A percentile compares a stretch with the other conserved stretches of the same genome.
Evolutionary conservation across 2,797 vertebrate species (phyloP).

Genomic region (Chiloscyllium punctatum): DNA sequence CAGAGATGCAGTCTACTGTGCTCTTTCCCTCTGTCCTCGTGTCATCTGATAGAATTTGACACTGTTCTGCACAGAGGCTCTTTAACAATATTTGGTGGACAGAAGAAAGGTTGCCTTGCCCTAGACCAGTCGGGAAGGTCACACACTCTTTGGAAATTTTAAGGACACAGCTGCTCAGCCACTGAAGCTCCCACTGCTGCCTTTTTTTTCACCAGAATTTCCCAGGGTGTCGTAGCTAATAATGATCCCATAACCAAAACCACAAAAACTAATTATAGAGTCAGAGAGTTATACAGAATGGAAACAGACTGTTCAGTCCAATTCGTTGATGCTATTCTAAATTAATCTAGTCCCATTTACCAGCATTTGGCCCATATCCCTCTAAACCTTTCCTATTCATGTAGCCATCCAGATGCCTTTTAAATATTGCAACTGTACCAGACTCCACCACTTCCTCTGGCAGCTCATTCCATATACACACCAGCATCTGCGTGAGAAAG

Average conservation of each 20-base stretch:
- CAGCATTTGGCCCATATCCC: no score
- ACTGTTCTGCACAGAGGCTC: not conserved
- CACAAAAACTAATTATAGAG: not conserved
- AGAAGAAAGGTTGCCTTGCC: not conserved
- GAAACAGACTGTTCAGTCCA: no score
- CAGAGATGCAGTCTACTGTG: not conserved
- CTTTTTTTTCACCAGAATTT: no score
- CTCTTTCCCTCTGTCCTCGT: not conserved
- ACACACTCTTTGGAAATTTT: not conserved
- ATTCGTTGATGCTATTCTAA: no score
- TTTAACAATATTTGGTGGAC: not conserved
- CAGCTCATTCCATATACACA: no score
- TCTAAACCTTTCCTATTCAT: no score
- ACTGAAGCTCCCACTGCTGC: not conserved
- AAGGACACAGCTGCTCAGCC: not conserved
- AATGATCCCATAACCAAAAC: not conserved
- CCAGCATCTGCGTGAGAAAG: no score
- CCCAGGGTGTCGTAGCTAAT: not conserved
- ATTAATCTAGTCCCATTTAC: no score
- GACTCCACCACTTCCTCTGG: no score
- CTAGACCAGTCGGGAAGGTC: not conserved
- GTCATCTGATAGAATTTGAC: not conserved
- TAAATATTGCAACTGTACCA: no score
- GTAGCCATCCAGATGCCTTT: no score
- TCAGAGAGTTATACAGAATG: no score